Conservation (phyloP, 2,797 vertebrate genomes). For the Ambastaia sidthimunki region DNA sequence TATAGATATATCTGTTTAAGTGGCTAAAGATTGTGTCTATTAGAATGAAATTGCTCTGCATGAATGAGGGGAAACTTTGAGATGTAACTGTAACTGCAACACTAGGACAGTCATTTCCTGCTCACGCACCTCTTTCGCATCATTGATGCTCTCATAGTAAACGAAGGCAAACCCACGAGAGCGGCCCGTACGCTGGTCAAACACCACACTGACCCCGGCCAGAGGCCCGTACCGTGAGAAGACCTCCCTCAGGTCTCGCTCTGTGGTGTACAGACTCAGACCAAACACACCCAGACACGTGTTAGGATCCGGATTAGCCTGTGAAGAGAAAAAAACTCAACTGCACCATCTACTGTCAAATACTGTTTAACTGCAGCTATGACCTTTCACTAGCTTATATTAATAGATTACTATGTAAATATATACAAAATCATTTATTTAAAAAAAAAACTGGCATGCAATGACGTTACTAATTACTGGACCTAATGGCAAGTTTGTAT, state of each 20-base stretch:
- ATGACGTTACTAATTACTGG: conserved; percentile 19
- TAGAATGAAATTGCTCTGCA: no score
- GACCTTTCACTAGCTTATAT: background rate
- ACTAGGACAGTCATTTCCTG: no score
- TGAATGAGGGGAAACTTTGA: no score
- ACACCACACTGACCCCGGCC: conserved; percentile 91
- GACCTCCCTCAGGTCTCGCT: conserved; percentile 91
- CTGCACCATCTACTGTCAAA: background rate
- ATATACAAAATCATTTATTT: no score
- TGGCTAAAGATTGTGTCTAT: no score
- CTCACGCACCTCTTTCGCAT: conserved; percentile 88
- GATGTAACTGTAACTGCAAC: no score
- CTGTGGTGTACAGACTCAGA: conserved; percentile 93
- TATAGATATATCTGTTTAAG: no score
- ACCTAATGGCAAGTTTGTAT: conserved; percentile 11
- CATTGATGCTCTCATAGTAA: conserved; percentile 91
- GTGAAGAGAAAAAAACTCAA: conserved; percentile 56
- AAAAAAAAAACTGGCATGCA: conserved; percentile 19
- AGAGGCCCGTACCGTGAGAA: conserved; percentile 91
- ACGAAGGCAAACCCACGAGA: conserved; percentile 94
- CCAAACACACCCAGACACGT: conserved; percentile 93
- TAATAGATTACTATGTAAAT: no score
- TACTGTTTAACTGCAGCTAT: background rate
- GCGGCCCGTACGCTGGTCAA: conserved; percentile 90
- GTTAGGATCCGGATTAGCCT: conserved; percentile 94